These are phyloP conservation scores for Schizopygopsis malacanthus DNA, from an alignment of 2,797 vertebrate genomes.

Conservation along the genomic window DNA sequence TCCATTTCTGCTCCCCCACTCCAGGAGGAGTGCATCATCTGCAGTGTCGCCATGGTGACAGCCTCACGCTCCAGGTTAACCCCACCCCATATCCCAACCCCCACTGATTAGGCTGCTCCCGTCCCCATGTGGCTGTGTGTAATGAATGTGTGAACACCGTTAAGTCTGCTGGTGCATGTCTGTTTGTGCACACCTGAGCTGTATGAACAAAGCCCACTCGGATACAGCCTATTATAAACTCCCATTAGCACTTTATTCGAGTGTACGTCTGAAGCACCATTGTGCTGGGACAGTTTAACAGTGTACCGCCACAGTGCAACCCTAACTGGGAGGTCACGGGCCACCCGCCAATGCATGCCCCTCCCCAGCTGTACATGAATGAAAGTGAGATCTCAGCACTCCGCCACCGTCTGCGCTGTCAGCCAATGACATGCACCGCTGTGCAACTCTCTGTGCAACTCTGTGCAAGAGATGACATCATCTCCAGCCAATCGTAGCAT, in stretches of 20 bases:
- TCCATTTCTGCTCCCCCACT: constrained; percentile 44
- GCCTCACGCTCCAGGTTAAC: constrained; percentile 73
- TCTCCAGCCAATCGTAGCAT: constrained; percentile 88
- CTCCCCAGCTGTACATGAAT: constrained; percentile 84
- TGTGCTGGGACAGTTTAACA: constrained; percentile 16
- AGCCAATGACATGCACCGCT: constrained; percentile 83
- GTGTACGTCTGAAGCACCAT: constrained; percentile 21
- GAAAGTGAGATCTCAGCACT: constrained; percentile 87
- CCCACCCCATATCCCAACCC: constrained; percentile 75
- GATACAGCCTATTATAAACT: neutral
- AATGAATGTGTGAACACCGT: constrained; percentile 51
- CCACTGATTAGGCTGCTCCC: constrained; percentile 57
- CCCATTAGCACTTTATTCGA: constrained; percentile 34
- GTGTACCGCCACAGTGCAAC: constrained; percentile 19
- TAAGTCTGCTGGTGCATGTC: constrained; percentile 21
- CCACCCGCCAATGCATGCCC: constrained; percentile 45
- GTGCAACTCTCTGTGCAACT: constrained; percentile 74
- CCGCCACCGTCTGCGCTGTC: constrained; percentile 80
- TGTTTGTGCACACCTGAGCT: constrained; percentile 33
- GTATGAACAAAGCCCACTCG: constrained; percentile 18
- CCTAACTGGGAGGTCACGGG: constrained; percentile 40
- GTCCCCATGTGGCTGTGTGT: constrained; percentile 58
- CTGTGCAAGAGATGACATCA: constrained; percentile 93
- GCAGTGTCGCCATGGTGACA: constrained; percentile 79
- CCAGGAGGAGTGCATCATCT: constrained; percentile 72